Evolutionary conservation across 2,888 invertebrate genomes (phyloP).

Genomic region (Caradrina clavipalpis): DNA sequence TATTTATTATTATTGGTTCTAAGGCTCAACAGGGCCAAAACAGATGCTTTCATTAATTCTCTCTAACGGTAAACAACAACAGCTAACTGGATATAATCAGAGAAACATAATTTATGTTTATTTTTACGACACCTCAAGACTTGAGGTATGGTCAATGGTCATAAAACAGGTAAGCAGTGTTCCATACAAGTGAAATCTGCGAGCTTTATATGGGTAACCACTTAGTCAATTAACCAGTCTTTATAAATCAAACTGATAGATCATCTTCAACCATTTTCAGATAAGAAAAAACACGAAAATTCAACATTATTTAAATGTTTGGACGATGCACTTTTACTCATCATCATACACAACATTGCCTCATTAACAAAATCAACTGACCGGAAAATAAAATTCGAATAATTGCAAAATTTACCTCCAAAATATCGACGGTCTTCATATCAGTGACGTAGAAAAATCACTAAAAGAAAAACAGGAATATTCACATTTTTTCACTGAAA

Average conservation of each 20-base stretch:
- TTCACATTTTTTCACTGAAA: constrained; percentile 65
- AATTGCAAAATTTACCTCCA: constrained; percentile 69
- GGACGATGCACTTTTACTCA: constrained; percentile 32
- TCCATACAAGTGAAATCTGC: constrained; percentile 40
- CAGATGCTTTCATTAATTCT: constrained; percentile 1
- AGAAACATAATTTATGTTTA: constrained; percentile 6
- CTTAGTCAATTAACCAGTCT: constrained; percentile 20
- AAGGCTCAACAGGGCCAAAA: background rate
- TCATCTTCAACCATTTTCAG: constrained; percentile 30
- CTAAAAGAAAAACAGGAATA: constrained; percentile 57
- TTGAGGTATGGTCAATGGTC: constrained; percentile 18
- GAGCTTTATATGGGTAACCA: constrained; percentile 17
- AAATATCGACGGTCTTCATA: constrained; percentile 75
- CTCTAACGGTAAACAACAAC: background rate
- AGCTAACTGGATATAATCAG: constrained; percentile 1
- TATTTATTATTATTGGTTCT: no score
- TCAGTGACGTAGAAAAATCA: constrained; percentile 52
- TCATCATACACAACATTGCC: constrained; percentile 41
- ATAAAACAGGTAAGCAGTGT: constrained; percentile 21
- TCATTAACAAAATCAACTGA: constrained; percentile 44
- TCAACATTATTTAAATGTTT: constrained; percentile 52
- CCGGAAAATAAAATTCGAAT: constrained; percentile 38
- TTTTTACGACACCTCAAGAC: constrained; percentile 12
- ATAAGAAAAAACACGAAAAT: constrained; percentile 29
- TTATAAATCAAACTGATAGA: constrained; percentile 28